Conservation (phyloP, 2,888 invertebrate species). For the Steinernema scapterisci region DNA sequence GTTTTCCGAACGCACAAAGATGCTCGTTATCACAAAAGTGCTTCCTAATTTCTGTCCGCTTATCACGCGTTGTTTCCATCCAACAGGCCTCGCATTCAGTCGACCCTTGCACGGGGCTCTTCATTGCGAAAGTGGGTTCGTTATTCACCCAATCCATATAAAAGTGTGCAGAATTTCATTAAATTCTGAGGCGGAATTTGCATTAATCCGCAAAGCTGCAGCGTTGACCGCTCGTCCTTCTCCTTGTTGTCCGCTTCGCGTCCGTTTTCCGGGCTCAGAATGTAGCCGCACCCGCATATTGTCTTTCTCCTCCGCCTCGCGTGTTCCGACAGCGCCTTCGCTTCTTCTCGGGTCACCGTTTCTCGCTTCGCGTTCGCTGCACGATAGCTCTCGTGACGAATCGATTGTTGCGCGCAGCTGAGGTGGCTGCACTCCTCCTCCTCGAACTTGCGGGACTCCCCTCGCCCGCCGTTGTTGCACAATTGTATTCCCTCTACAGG, state of each 20-base stretch:
- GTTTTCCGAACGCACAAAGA: too few relatives aligned
- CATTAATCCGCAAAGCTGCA: not conserved
- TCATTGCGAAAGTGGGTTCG: too few relatives aligned
- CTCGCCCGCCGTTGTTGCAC: not conserved
- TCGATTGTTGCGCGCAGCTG: constrained; percentile 10
- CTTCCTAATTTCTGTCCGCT: not conserved
- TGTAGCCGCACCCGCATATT: constrained; percentile 4
- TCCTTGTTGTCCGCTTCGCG: not conserved
- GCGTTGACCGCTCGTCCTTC: not conserved
- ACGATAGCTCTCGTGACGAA: not conserved
- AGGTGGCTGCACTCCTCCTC: too few relatives aligned
- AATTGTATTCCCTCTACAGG: not conserved
- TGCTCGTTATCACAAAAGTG: too few relatives aligned
- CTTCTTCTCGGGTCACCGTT: not conserved
- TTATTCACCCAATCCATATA: too few relatives aligned
- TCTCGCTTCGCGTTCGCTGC: constrained; percentile 1
- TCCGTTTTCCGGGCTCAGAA: not conserved
- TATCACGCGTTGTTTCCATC: not conserved
- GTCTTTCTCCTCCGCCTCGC: not conserved
- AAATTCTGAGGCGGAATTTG: not conserved
- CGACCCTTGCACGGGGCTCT: too few relatives aligned
- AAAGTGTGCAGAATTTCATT: not conserved
- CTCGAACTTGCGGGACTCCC: not conserved
- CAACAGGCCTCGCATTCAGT: not conserved
- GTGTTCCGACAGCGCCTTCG: not conserved